phyloP scores from a whole-genome alignment of 2,888 invertebrate species.

The Phasia obesa region DNA sequence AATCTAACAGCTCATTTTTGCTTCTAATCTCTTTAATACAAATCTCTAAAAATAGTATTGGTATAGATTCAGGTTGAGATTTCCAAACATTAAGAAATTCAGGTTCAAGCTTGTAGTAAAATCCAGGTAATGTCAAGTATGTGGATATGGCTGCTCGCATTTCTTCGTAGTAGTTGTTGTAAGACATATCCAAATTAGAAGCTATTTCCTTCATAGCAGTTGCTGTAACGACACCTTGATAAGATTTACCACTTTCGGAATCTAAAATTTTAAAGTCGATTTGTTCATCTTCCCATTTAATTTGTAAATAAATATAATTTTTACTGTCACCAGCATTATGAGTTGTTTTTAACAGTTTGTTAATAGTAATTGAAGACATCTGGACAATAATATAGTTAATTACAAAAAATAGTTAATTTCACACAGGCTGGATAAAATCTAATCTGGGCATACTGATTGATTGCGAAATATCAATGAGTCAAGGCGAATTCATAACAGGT shows the following conservation, averaged over 20 bases:
- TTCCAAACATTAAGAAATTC: constrained; percentile 60
- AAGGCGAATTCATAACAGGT: no score
- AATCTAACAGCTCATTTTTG: constrained; percentile 55
- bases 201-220: constrained; percentile 47
- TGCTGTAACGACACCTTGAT: constrained; percentile 36
- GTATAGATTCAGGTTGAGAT: constrained; percentile 47
- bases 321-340: constrained; percentile 37
- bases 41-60: constrained; percentile 59
- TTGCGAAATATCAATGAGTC: no score
- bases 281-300: constrained; percentile 54
- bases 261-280: constrained; percentile 51
- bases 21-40: constrained; percentile 36
- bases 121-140: constrained; percentile 50
- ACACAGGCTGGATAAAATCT: no score
- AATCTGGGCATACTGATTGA: no score
- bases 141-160: constrained; percentile 55
- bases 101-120: constrained; percentile 56
- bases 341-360: constrained; percentile 57
- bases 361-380: constrained; percentile 49
- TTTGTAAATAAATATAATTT: constrained; percentile 54
- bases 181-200: constrained; percentile 52
- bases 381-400: background rate
- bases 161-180: constrained; percentile 56
- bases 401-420: no score
- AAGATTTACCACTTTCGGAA: constrained; percentile 54